These are phyloP conservation scores for Oenanthe oenanthe DNA, from an alignment of 2,113 vertebrate genomes.

Conservation along the genomic window DNA sequence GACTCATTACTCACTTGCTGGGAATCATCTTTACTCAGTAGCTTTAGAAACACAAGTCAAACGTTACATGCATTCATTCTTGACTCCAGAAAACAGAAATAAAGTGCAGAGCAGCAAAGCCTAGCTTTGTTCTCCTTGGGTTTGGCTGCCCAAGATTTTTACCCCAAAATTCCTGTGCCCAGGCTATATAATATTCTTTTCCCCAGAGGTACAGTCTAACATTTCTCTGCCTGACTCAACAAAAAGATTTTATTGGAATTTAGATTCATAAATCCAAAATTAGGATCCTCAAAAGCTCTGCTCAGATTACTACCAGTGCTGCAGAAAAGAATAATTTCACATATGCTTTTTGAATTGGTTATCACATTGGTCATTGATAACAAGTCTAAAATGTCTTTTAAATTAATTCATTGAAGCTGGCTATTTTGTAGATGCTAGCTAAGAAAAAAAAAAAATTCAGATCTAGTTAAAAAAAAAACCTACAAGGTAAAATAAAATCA, in stretches of 20 bases:
- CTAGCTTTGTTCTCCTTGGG: accelerated
- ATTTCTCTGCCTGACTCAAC: background rate
- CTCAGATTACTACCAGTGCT: background rate
- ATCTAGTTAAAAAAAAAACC: background rate
- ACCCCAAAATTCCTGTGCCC: background rate
- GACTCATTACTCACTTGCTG: background rate
- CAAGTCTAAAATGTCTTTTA: background rate
- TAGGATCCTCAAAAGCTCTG: background rate
- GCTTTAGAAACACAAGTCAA: background rate
- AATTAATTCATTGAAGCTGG: background rate
- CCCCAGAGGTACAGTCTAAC: background rate
- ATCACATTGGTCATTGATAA: background rate
- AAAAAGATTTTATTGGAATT: background rate
- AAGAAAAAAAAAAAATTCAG: background rate
- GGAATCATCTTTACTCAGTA: background rate
- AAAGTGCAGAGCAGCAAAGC: background rate
- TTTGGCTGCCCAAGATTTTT: background rate
- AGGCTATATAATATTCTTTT: background rate
- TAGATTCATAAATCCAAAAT: background rate
- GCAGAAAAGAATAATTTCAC: background rate
- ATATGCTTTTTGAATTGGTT: background rate
- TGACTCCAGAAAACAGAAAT: background rate
- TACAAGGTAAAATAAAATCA: background rate
- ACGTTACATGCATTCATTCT: background rate
- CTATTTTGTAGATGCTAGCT: background rate